These are phyloP conservation scores for Brachirus orientalis DNA, from an alignment of 2,113 vertebrate species.

Conservation along the genomic window DNA sequence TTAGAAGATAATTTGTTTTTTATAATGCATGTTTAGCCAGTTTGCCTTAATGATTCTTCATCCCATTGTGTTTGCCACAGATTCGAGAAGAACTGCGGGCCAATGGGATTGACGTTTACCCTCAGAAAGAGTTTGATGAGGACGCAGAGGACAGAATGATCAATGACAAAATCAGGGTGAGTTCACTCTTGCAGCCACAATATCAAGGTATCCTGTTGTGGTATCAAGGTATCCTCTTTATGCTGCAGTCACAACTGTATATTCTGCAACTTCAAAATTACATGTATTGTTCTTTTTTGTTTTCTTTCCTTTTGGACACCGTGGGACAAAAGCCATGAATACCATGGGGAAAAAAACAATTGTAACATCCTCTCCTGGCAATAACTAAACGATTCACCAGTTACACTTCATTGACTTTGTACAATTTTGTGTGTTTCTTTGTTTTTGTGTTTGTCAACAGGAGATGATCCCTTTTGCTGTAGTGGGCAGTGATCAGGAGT, in stretches of 20 bases:
- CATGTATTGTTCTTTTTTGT: background rate
- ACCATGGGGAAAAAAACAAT: too few species aligned
- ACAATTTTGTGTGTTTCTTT: background rate
- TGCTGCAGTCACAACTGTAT: background rate
- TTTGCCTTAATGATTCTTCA: constrained; percentile 3
- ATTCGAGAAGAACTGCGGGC: constrained; percentile 92
- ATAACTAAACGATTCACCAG: too few species aligned
- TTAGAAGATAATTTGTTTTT: background rate
- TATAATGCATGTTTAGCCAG: background rate
- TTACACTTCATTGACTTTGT: background rate
- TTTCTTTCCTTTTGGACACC: background rate
- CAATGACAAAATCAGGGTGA: constrained; percentile 96
- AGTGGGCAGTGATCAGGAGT: constrained; percentile 97
- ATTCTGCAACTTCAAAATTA: too few species aligned
- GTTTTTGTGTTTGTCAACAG: constrained; percentile 69
- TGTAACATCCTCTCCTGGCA: too few species aligned
- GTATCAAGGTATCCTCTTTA: too few species aligned
- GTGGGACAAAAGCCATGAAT: background rate
- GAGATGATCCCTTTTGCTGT: constrained; percentile 98
- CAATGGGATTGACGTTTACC: constrained; percentile 95
- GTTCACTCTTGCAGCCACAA: constrained; percentile 44
- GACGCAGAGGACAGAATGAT: constrained; percentile 92
- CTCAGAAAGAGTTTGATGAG: constrained; percentile 97
- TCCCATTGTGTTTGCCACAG: constrained; percentile 70
- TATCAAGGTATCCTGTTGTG: too few species aligned